Evolutionary conservation across 2,888 invertebrate species (phyloP).

Genomic region (Lasioglossum villosulum): DNA sequence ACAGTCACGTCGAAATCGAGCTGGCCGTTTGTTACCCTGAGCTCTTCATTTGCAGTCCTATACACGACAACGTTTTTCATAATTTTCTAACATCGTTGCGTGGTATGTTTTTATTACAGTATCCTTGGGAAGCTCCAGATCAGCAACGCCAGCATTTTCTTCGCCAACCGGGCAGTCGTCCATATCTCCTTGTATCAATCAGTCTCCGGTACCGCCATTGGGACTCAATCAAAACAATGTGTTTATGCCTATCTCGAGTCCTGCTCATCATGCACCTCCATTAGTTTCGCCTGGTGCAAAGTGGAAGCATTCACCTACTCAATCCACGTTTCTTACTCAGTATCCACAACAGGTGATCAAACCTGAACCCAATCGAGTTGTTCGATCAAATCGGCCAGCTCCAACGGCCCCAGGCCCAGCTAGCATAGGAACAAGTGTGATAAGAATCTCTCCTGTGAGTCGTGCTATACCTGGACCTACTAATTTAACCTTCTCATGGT

Average conservation of each 20-base stretch:
- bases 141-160: constrained; percentile 96
- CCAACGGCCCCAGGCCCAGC: constrained; percentile 82
- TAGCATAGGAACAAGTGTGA: constrained; percentile 89
- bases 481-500: constrained; percentile 77
- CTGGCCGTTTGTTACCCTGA: not conserved
- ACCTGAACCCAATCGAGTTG: constrained; percentile 87
- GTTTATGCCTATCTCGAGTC: constrained; percentile 95
- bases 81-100: not conserved
- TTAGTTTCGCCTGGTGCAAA: constrained; percentile 81
- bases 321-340: constrained; percentile 84
- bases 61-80: not conserved
- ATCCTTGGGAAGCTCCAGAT: constrained; percentile 96
- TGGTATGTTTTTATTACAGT: constrained; percentile 86
- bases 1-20: not conserved
- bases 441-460: constrained; percentile 91
- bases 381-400: constrained; percentile 87
- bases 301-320: constrained; percentile 84
- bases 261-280: constrained; percentile 86
- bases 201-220: constrained; percentile 88
- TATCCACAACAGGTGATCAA: constrained; percentile 85
- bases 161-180: constrained; percentile 90
- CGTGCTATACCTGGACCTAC: constrained; percentile 76
- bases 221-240: constrained; percentile 92
- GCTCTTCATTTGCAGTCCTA: not conserved
- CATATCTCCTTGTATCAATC: constrained; percentile 88